These are phyloP conservation scores for Delichon dasypus DNA, from an alignment of 2,797 vertebrate genomes.

Conservation along the genomic window DNA sequence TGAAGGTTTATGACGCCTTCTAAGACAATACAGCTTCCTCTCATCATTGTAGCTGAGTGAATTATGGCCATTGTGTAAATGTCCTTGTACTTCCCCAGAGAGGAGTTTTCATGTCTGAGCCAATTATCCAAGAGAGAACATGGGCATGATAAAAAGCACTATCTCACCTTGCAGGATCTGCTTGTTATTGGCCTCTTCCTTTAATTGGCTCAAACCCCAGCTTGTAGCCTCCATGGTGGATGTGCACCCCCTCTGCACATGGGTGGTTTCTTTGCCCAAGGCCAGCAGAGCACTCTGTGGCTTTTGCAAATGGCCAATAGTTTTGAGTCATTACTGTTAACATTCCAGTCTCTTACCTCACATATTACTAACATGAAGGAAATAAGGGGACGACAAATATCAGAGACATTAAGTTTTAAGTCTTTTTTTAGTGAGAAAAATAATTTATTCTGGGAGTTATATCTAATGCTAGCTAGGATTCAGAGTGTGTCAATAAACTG, in stretches of 20 bases:
- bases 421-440: not conserved
- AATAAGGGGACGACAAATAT: not conserved
- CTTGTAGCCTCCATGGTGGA: rapidly evolving
- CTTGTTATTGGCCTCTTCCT: not conserved
- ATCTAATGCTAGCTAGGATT: not conserved
- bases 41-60: not conserved
- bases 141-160: not conserved
- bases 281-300: not conserved
- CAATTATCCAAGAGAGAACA: not conserved
- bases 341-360: not conserved
- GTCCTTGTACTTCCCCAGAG: not conserved
- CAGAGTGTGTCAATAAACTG: not conserved
- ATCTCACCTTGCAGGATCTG: not conserved
- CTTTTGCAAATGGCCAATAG: not conserved
- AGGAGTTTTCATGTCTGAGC: not conserved
- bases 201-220: not conserved
- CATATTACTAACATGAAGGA: not conserved
- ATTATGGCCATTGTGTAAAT: not conserved
- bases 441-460: not conserved
- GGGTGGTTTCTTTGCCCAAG: not conserved
- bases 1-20: not conserved
- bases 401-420: not conserved
- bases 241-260: rapidly evolving
- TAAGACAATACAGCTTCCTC: not conserved
- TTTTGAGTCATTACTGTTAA: not conserved